These are phyloP conservation scores for Mamestra brassicae DNA, from an alignment of 2,888 invertebrate species.

Conservation along the genomic window DNA sequence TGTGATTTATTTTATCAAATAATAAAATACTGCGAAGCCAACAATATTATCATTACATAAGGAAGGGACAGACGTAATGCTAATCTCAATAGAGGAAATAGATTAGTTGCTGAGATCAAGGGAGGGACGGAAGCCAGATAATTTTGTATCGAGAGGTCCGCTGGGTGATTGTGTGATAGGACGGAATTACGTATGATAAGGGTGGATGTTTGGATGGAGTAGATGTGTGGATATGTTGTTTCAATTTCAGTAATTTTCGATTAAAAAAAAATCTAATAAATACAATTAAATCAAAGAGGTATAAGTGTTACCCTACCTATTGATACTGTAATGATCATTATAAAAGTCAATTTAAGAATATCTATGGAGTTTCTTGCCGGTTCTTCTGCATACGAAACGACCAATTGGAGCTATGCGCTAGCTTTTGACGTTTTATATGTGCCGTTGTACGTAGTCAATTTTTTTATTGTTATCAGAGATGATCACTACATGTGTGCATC, in stretches of 20 bases:
- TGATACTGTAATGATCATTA: too few species aligned
- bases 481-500: too few species aligned
- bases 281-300: too few species aligned
- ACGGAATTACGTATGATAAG: slow-evolving; percentile 25
- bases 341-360: too few species aligned
- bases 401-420: too few species aligned
- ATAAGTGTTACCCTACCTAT: too few species aligned
- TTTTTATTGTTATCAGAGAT: too few species aligned
- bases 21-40: slow-evolving; percentile 16
- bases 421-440: too few species aligned
- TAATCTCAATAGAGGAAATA: slow-evolving; percentile 48
- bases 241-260: not conserved
- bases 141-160: slow-evolving; percentile 42
- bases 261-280: not conserved
- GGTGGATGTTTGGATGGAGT: not conserved
- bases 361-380: too few species aligned
- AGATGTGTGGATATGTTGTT: not conserved
- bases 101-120: slow-evolving; percentile 53
- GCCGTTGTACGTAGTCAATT: too few species aligned
- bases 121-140: slow-evolving; percentile 51
- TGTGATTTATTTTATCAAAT: slow-evolving; percentile 14
- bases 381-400: too few species aligned
- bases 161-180: slow-evolving; percentile 30
- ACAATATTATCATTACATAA: slow-evolving; percentile 38
- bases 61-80: slow-evolving; percentile 54